A percentile compares a stretch with the other conserved stretches of the same genome.
phyloP scores from a whole-genome alignment of 1,140 invertebrate genomes.

The Mercenaria mercenaria region DNA sequence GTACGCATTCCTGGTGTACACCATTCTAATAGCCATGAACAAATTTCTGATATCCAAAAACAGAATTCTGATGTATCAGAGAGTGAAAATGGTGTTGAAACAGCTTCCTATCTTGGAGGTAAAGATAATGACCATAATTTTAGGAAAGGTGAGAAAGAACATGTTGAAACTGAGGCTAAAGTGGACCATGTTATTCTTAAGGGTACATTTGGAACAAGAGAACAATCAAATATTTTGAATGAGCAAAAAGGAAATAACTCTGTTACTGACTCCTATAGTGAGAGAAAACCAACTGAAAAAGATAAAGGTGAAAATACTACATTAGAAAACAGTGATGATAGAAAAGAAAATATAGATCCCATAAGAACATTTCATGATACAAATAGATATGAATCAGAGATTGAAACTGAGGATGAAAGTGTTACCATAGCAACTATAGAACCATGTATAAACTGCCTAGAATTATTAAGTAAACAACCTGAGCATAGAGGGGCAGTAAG shows the following conservation, averaged over 20 bases:
- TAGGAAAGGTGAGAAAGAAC: no score
- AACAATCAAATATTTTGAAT: no score
- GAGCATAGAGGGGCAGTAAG: neutral
- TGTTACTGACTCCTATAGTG: no score
- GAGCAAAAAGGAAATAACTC: no score
- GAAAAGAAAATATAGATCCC: slow-evolving; percentile 38
- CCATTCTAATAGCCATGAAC: no score
- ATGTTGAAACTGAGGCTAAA: neutral
- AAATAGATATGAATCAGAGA: slow-evolving; percentile 46
- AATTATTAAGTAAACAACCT: neutral
- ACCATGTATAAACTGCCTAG: slow-evolving; percentile 59
- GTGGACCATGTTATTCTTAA: no score
- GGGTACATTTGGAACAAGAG: no score
- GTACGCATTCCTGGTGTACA: no score
- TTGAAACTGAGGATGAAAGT: slow-evolving; percentile 55
- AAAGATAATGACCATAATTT: neutral
- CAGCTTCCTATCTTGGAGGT: no score
- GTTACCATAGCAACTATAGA: slow-evolving; percentile 19
- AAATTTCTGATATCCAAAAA: no score
- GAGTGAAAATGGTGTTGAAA: neutral
- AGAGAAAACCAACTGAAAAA: neutral
- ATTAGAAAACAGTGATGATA: neutral
- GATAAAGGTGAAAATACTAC: neutral
- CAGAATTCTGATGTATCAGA: neutral
- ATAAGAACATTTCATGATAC: neutral